Evolutionary conservation across 2,888 invertebrate genomes (phyloP), one percentile per base, ranked within the genome.

Genomic region (Dicyrtoma fusca): DNA sequence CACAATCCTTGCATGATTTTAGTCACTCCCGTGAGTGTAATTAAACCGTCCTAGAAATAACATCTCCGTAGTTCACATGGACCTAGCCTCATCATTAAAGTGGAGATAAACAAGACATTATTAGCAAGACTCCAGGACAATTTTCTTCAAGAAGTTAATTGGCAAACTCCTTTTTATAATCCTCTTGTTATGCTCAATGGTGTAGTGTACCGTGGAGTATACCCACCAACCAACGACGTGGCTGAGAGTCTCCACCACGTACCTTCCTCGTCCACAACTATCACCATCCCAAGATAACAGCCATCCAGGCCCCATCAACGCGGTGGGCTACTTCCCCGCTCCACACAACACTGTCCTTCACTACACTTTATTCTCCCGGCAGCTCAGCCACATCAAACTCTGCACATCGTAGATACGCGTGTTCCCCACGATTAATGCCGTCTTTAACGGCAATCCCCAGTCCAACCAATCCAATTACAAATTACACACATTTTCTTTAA

Each of bases 21-120:
- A 63, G 59, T 72, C 44, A 49, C 65, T 74, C 74, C 68, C 69
- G 55, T 61, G 64, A 63, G 71, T 68, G 63, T 71, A 68, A 68
- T 71, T 71, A 69, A 69, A 69, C 73, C 55, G 62, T 73, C 69
- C 55, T 47, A 57, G 62, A 68, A 64, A 63, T 74, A 66, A 74
- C 71, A 66, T 63, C 34, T 49, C n/a, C n/a, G 64, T 69, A 73
- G 68, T 64, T 73, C 69, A 69, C 69, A 73, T 61, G 66, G 66
- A 61, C 66, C 66, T 17, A 26, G 64, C 51, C 65, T 63, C 64
- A 69, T 69, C 73, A 69, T 69, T 73, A 73, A 73, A 69, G 57
- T 45, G 42, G 34, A 73, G 57, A 70, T 71, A 57, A 68, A 74
- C 71, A 74, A 71, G 66, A 49, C 61, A 21, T 62, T 68, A 66